A percentile compares a stretch with the other conserved stretches of the same genome.
phyloP scores from a whole-genome alignment of 1,140 invertebrate genomes.

The Aphis gossypii region DNA sequence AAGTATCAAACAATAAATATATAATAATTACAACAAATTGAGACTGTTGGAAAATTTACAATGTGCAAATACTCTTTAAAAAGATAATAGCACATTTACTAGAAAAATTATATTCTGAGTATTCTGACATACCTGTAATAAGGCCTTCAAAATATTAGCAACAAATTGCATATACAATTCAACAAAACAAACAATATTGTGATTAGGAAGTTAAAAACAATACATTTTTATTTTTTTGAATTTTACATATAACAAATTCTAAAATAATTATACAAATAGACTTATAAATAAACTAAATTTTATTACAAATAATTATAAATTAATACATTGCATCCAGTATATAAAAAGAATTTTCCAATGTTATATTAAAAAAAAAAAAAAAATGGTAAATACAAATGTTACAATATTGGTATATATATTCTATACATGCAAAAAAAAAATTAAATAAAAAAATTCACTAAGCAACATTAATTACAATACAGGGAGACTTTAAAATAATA shows the following conservation, averaged over 20 bases:
- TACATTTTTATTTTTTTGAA: slow-evolving; percentile 14
- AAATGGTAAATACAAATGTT: not conserved
- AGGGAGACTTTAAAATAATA: not conserved
- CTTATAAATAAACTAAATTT: slow-evolving; percentile 9
- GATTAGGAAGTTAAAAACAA: slow-evolving; percentile 10
- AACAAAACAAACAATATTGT: not conserved
- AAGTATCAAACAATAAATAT: no score
- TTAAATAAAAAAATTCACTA: slow-evolving; percentile 10
- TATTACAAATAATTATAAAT: not conserved
- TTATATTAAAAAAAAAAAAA: not conserved
- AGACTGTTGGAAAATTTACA: no score
- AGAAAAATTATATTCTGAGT: no score
- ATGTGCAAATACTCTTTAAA: no score
- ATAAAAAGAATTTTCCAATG: not conserved
- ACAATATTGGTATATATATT: not conserved
- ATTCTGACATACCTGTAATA: not conserved
- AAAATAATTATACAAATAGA: slow-evolving; percentile 16
- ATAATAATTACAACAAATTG: no score
- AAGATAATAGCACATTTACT: no score
- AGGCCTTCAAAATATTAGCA: no score
- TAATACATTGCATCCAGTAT: not conserved
- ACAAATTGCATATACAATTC: not conserved
- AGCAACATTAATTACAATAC: not conserved
- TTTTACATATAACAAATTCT: slow-evolving; percentile 14
- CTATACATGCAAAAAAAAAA: not conserved